These are phyloP conservation scores for Melanargia galathea DNA, from an alignment of 2,888 invertebrate species.

Conservation along the genomic window DNA sequence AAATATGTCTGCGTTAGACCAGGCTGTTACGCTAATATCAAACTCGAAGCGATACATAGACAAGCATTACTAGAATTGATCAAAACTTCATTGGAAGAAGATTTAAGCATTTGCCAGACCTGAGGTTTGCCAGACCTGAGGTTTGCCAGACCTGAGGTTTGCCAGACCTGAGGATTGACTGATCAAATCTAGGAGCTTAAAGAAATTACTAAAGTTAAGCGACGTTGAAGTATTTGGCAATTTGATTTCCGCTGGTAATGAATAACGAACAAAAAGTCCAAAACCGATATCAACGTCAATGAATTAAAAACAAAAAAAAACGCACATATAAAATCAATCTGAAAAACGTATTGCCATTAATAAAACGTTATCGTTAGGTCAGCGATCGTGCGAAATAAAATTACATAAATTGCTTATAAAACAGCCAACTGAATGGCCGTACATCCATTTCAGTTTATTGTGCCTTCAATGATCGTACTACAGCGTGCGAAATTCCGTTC, in stretches of 20 bases:
- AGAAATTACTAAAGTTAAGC: background rate
- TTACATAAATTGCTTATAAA: conserved; percentile 46
- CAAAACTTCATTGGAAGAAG: background rate
- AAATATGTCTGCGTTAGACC: too few species aligned
- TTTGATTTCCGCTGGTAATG: background rate
- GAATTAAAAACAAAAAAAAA: conserved; percentile 23
- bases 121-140: background rate
- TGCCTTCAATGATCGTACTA: conserved; percentile 35
- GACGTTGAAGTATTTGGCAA: background rate
- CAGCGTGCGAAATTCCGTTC: conserved; percentile 8
- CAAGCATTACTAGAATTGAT: background rate
- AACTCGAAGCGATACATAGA: too few species aligned
- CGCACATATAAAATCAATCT: conserved; percentile 26
- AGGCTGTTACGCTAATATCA: too few species aligned
- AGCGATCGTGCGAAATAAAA: conserved; percentile 43
- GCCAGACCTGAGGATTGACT: background rate
- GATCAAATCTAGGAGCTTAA: too few species aligned
- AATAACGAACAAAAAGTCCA: conserved; percentile 12
- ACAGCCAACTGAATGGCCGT: conserved; percentile 33
- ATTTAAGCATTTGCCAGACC: background rate
- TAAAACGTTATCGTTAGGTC: conserved; percentile 30
- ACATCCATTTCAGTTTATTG: conserved; percentile 45
- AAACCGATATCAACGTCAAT: conserved; percentile 15
- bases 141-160: background rate
- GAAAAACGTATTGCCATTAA: conserved; percentile 31